phyloP scores from a whole-genome alignment of 2,797 vertebrate species.

The Sebastes steindachneri region DNA sequence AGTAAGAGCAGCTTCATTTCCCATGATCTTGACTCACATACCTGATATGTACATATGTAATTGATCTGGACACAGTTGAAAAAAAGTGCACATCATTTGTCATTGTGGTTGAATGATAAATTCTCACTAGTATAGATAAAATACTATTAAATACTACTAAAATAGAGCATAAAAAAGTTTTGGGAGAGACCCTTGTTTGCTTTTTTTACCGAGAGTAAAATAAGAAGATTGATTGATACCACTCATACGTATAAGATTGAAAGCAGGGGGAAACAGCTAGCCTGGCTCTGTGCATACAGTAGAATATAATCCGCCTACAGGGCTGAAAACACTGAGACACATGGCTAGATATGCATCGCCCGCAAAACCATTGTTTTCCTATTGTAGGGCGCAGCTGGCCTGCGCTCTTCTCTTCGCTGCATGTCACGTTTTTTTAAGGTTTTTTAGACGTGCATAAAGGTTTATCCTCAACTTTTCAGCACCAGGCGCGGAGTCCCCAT shows the following conservation, averaged over 20 bases:
- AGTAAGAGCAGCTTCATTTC: not conserved
- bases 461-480: no score
- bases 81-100: not conserved
- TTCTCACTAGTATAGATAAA: not conserved
- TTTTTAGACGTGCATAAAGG: no score
- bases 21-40: not conserved
- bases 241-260: not conserved
- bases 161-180: not conserved
- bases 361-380: no score
- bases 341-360: no score
- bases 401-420: no score
- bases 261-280: not conserved
- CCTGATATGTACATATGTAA: not conserved
- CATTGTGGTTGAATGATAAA: not conserved
- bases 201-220: not conserved
- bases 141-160: not conserved
- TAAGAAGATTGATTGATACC: not conserved
- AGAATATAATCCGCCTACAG: not conserved
- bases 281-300: not conserved
- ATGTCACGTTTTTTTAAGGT: rapidly evolving
- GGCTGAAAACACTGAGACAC: no score
- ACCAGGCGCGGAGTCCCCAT: no score
- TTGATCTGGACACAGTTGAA: not conserved
- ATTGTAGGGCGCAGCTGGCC: rapidly evolving
- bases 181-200: not conserved